phyloP scores from a whole-genome alignment of 23 tunicate genomes.

The Trididemnum clinides region DNA sequence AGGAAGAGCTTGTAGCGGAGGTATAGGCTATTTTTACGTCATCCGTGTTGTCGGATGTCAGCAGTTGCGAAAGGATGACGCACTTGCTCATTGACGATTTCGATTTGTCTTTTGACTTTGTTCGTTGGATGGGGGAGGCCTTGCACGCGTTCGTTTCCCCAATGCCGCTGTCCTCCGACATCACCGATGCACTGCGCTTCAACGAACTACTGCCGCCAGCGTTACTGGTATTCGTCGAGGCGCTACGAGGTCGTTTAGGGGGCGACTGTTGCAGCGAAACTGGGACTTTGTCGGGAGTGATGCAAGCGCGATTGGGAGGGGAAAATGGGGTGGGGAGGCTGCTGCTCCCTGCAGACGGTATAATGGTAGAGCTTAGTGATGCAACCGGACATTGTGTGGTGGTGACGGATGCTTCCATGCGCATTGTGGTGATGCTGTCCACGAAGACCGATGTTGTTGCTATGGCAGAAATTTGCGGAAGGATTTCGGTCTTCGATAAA shows the following conservation, averaged over 20 bases:
- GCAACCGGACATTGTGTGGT: not conserved
- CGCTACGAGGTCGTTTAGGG: slow-evolving; percentile 56
- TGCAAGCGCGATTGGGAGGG: not conserved
- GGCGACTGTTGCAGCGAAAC: not conserved
- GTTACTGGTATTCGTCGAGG: slow-evolving; percentile 36
- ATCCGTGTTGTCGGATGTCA: slow-evolving; percentile 1
- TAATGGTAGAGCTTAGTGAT: not conserved
- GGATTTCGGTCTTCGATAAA: not conserved
- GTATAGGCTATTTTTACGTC: not conserved
- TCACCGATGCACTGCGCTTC: slow-evolving; percentile 46
- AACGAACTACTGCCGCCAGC: slow-evolving; percentile 19
- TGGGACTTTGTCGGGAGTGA: not conserved
- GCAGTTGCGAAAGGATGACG: not conserved
- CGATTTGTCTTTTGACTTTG: slow-evolving; percentile 28
- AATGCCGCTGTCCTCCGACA: slow-evolving; percentile 36
- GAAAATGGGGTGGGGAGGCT: not conserved
- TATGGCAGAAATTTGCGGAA: not conserved
- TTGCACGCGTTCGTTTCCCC: not conserved
- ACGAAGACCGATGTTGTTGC: not conserved
- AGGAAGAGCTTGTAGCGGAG: not conserved
- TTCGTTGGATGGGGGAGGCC: not conserved
- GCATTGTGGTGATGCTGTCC: slow-evolving; percentile 25
- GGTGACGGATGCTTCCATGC: slow-evolving; percentile 14
- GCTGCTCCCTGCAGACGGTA: too few relatives aligned
- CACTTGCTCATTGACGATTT: not conserved